Evolutionary conservation across 2,888 invertebrate genomes (phyloP), one percentile per base, ranked within the genome.

Genomic region (Metopia argyrocephala): DNA sequence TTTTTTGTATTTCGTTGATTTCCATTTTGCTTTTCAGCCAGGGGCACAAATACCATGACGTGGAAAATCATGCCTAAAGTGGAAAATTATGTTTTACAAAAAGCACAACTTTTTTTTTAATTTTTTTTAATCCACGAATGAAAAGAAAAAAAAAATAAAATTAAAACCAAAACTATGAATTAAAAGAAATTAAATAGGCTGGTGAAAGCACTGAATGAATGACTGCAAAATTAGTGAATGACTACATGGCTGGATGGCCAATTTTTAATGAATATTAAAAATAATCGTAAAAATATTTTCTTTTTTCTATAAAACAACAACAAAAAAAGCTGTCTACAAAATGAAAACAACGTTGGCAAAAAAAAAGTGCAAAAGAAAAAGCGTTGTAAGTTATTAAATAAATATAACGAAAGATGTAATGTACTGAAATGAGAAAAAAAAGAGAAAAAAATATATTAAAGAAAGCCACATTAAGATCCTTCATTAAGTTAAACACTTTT

Each of bases 401-500:
- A 56, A 27, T 9, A 68, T 79, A 54, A 45, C 56, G 48, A 12
- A 68, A 45, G 23, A 48, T 18, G n/a, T 5, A 45, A 46, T 25
- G 61, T 59, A 21, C 15, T 25, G 20, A 45, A 9, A 20, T 0
- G 7, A 45, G 69, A 9, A 52, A 3, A 38, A 20, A 61, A 50
- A 23, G 15, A 23, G 0, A 46, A 50, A 21, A 54, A 54, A 12
- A 61, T 18, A 56, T 12, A 9, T 7, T 3, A 54, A 12, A 28
- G 21, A 50, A 6, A 50, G 45, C 21, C 38, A 56, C 28, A 54
- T 59, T 52, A 31, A 59, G 52, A n/a, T 23, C 38, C 38, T 15
- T 56, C 64, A 76, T 76, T 73, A 65, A 46, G 69, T 76, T 73
- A 76, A 80, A 80, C 68, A 80, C 76, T 81, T 81, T 81, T 65